These are phyloP conservation scores for Chamaea fasciata DNA, from an alignment of 2,113 vertebrate genomes.

Conservation along the genomic window DNA sequence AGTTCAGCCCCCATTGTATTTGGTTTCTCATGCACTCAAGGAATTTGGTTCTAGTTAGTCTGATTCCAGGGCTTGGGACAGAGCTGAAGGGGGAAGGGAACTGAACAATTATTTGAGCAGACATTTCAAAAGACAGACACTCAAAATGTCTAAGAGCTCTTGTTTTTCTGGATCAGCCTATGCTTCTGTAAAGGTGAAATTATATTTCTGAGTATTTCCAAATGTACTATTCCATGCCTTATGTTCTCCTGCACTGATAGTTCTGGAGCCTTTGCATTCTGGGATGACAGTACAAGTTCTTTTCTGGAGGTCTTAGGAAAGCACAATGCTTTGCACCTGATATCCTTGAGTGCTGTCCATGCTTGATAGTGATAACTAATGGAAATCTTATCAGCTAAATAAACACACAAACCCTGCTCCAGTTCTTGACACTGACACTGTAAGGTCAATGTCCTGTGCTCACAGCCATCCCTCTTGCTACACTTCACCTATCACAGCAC, in stretches of 20 bases:
- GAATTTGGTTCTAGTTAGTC: neutral
- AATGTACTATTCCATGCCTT: neutral
- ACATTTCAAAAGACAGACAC: neutral
- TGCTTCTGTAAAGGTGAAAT: neutral
- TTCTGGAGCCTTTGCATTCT: neutral
- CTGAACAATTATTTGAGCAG: neutral
- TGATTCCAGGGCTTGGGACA: neutral
- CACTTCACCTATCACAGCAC: neutral
- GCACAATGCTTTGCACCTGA: neutral
- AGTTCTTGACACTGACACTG: neutral
- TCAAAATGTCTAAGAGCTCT: neutral
- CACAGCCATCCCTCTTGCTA: neutral
- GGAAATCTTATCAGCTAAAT: neutral
- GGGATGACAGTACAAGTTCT: neutral
- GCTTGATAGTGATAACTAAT: neutral
- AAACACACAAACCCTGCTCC: neutral
- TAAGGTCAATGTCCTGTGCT: neutral
- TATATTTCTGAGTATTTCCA: neutral
- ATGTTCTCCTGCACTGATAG: neutral
- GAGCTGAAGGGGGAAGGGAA: neutral
- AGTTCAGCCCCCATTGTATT: neutral
- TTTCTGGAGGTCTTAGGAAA: neutral
- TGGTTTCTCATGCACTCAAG: constrained; percentile 20
- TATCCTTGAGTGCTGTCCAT: neutral
- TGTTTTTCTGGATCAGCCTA: neutral